phyloP scores from a whole-genome alignment of 2,888 invertebrate species.

The Escarpia spicata region DNA sequence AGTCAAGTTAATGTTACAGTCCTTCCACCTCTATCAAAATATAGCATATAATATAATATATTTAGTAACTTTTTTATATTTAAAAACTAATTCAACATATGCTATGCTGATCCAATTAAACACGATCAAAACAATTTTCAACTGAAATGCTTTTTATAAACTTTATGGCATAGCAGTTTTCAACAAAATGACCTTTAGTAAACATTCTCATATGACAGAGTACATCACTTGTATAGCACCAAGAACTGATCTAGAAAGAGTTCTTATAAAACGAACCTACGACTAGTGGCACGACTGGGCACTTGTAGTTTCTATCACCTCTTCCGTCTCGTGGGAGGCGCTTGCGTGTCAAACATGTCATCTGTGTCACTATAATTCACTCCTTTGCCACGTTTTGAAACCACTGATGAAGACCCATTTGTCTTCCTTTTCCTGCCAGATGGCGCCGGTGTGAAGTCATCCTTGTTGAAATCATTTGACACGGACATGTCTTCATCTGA shows the following conservation, averaged over 20 bases:
- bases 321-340: not conserved
- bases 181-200: not conserved
- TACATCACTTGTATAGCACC: not conserved
- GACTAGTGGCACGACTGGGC: no score
- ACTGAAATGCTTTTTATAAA: not conserved
- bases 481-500: not conserved
- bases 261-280: not conserved
- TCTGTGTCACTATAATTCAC: not conserved
- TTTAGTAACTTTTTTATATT: no score
- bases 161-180: not conserved
- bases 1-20: no score
- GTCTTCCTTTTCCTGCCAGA: not conserved
- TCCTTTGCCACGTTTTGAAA: not conserved
- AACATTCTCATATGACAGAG: not conserved
- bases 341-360: not conserved
- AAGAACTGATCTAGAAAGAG: not conserved
- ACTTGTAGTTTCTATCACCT: not conserved
- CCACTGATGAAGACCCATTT: not conserved
- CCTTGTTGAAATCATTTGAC: not conserved
- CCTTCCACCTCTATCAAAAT: no score
- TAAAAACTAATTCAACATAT: no score
- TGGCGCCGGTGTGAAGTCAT: not conserved
- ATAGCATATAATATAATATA: no score
- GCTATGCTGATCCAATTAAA: not conserved
- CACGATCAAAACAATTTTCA: not conserved